Evolutionary conservation across 2,888 invertebrate genomes (phyloP).

Genomic region (Amphipoea lucens): DNA sequence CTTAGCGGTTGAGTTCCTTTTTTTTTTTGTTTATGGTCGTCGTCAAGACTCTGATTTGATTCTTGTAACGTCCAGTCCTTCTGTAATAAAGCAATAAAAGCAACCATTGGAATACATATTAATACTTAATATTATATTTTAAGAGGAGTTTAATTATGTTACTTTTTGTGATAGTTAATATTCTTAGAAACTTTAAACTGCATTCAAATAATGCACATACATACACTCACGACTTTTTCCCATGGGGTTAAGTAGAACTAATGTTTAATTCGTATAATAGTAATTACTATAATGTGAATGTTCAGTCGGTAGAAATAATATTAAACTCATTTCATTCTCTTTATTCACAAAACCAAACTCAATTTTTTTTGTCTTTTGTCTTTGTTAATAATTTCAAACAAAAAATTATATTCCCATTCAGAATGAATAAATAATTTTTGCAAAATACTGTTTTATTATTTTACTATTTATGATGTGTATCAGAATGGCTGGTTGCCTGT

Average conservation of each 20-base stretch:
- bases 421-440: conserved; percentile 58
- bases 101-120: background rate
- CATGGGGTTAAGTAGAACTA: background rate
- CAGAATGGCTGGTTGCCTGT: too few species aligned
- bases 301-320: background rate
- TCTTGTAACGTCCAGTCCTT: background rate
- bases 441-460: conserved; percentile 19
- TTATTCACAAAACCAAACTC: background rate
- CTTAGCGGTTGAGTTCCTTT: conserved; percentile 56
- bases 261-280: conserved; percentile 1
- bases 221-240: too few species aligned
- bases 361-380: background rate
- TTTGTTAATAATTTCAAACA: conserved; percentile 14
- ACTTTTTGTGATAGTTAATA: conserved; percentile 12
- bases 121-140: background rate
- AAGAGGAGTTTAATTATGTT: background rate
- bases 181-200: conserved; percentile 36
- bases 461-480: background rate
- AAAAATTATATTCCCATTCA: conserved; percentile 48
- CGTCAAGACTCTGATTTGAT: conserved; percentile 20
- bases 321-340: background rate
- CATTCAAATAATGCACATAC: conserved; percentile 3
- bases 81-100: background rate
- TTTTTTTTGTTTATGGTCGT: conserved; percentile 3
- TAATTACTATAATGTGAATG: background rate